phyloP scores from a whole-genome alignment of 2,797 vertebrate genomes.

The Arctocebus calabarensis region DNA sequence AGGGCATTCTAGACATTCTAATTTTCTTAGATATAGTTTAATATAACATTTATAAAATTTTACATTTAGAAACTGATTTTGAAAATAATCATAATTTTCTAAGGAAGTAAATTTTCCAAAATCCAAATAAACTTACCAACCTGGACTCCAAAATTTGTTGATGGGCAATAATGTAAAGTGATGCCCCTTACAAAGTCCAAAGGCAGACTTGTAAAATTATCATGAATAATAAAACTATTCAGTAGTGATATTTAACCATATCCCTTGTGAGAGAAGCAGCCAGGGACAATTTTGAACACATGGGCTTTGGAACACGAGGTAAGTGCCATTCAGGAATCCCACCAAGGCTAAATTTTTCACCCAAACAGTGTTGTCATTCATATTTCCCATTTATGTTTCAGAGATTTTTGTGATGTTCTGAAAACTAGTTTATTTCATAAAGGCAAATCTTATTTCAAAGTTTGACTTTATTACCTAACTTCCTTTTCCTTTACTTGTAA shows the following conservation, averaged over 20 bases:
- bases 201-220: not conserved
- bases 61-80: constrained; percentile 41
- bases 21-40: not conserved
- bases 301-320: not conserved
- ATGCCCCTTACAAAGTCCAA: not conserved
- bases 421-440: constrained; percentile 65
- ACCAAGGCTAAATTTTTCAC: not conserved
- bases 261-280: not conserved
- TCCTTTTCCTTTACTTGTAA: constrained; percentile 36
- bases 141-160: constrained; percentile 42
- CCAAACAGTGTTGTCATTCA: not conserved
- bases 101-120: not conserved
- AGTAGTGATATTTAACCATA: constrained; percentile 4
- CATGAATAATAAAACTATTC: constrained; percentile 21
- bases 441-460: constrained; percentile 63
- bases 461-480: constrained; percentile 59
- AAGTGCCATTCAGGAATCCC: not conserved
- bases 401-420: constrained; percentile 55
- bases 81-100: constrained; percentile 57
- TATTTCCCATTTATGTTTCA: constrained; percentile 41
- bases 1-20: not conserved
- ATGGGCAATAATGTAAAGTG: constrained; percentile 39
- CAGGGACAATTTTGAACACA: not conserved
- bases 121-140: not conserved
- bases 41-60: not conserved